Evolutionary conservation across 2,888 invertebrate genomes (phyloP), one percentile per base, ranked within the genome.

Genomic region (Ennomos fuscantarius): DNA sequence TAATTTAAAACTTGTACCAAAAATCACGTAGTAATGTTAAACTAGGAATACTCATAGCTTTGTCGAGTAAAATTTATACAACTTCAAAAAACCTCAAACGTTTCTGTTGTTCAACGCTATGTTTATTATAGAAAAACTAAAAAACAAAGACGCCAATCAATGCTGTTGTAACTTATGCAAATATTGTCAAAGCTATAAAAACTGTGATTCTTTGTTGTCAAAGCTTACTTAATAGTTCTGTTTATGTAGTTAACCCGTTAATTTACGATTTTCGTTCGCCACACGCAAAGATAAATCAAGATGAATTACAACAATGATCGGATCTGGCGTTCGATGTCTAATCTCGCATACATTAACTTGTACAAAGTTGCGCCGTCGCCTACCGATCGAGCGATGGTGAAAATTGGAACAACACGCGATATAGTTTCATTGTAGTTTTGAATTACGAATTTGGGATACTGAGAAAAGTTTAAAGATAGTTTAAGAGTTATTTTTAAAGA

Each of bases 301-400:
- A 86, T 86, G 87, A 90, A 84, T 84, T 86, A 88, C 82, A 78
- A 82, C 86, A 82, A 82, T 83, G 85, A 86, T 87, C 75, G 76
- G 75, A 86, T 83, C 82, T 82, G 73, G 70, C 70, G 70, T 82
- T 83, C 75, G 79, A 82, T 79, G 79, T 79, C 76, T 79, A 76
- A 82, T 82, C 75, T 73, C 65, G 78, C 75, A 81, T 85, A 63
- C 82, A 83, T 82, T 81, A 78, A 77, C 69, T 72, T 74, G 75
- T 79, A 82, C 78, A 70, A 81, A 77, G 78, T 81, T 67, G 79
- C 67, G 72, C 70, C 60, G 63, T 63, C 61, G 56, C 59, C 49
- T 48, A 32, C 9, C 43, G 13, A 33, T 9, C 24, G 24, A 31
- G 15, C 24, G 43, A 44, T 43, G 51, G 48, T 56, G 58, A 54